Conservation (phyloP, 2,888 invertebrate species). For the Zele albiditarsus region DNA sequence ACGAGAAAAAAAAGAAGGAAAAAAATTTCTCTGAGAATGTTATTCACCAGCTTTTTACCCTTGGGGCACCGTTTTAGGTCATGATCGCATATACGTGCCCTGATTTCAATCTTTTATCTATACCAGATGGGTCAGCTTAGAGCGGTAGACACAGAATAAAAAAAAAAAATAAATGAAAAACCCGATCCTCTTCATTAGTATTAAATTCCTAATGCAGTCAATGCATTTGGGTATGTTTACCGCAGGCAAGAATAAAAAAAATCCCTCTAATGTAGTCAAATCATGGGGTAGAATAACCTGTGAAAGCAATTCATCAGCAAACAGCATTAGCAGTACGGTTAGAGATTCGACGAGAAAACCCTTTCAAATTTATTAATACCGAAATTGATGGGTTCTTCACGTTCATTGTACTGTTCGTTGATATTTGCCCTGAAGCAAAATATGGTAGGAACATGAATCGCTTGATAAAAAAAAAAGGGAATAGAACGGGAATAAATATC, state of each 20-base stretch:
- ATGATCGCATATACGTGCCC: conserved; percentile 43
- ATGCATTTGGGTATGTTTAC: conserved; percentile 51
- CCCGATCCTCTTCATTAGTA: conserved; percentile 46
- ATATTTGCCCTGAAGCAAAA: not conserved
- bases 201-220: conserved; percentile 50
- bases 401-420: conserved; percentile 40
- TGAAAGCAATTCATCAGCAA: conserved; percentile 31
- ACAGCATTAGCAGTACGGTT: conserved; percentile 18
- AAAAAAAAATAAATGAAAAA: conserved; percentile 34
- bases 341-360: not conserved
- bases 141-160: conserved; percentile 12
- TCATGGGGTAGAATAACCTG: not conserved
- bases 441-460: not conserved
- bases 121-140: conserved; percentile 57
- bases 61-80: conserved; percentile 10
- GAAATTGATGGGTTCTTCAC: conserved; percentile 48
- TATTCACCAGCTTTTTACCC: conserved; percentile 21
- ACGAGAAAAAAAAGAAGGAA: conserved; percentile 10
- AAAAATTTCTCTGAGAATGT: conserved; percentile 6
- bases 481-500: not conserved
- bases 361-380: conserved; percentile 47
- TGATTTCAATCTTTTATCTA: conserved; percentile 58
- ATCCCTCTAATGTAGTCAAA: not conserved
- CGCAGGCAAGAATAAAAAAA: conserved; percentile 29
- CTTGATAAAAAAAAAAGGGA: not conserved